Evolutionary conservation across 2,797 vertebrate genomes (phyloP), one percentile per base, ranked within the genome.

Genomic region (Delichon dasypus): DNA sequence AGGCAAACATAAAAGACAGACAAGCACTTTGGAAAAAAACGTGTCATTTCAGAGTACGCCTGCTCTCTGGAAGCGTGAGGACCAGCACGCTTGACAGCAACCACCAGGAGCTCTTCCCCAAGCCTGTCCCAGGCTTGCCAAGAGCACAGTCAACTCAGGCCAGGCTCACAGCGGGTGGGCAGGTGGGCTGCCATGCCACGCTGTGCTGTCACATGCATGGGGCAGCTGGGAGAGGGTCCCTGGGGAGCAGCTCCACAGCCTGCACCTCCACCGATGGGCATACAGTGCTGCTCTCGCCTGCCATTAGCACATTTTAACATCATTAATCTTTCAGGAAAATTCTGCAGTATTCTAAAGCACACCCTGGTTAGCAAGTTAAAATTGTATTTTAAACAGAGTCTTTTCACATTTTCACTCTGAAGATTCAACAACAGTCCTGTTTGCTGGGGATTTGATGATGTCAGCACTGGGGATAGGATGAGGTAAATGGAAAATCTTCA

Each of bases 251-350:
- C 60, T 67, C 21, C 9, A 20, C 71, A 66, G 32, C 32, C 65
- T 32, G 26, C 47, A 83, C 30, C 81, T 48, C 20, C 58, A 71
- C 86, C 17, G 26, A 54, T 1, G 1, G 77, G 48, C 0, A 0
- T 3, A 38, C 32, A 16, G 38, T 30, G 83, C 76, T 76, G 72
- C 66, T 91, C 50, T 74, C 0, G 0, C 40, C 54, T 89, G 48
- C 84, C 54, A 58, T 93, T 78, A 94, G 82, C 25, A 58, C 76
- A 21, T 67, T 91, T 95, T 32, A 88, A 36, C 42, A 30, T 67
- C 94, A 91, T 93, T 79, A 94, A 94, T 90, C 74, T 95, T 95
- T 93, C 85, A 92, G 89, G 77, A 57, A 88, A 84, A 76, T 38
- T 73, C 64, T 78, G 40, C 40, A 53, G 20, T 60, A 34, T 86